Base-by-base conservation (phyloP, 2,113 vertebrate species). In the Melanotaenia duboulayi region DNA sequence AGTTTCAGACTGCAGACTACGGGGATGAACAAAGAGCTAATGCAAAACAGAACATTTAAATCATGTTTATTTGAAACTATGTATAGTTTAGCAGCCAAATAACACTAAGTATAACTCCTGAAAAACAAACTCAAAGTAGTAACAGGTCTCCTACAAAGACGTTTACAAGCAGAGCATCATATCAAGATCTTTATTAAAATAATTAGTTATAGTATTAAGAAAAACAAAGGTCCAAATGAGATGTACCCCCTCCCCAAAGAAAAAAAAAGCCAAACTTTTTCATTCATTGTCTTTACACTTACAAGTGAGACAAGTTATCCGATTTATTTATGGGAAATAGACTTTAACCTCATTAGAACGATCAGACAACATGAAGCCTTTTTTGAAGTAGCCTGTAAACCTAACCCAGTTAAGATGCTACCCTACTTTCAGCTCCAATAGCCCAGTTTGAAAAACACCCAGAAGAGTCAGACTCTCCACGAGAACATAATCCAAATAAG, bases 351-450 rank as follows among this genome's bases (percentile, higher is more conserved):
- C 73, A 74, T 78, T 84, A 74, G 63, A 77, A 66, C 52, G 56
- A 65, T 64, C 78, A 81, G 55, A 81, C 68, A 66, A 71, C 64
- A 81, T 0, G 35, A 69, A 72, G 58, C 61, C 46, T 40, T 64
- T 40, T 80, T 71, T 80, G 69, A 71, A 77, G 66, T 62, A 55
- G 24, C 73, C 68, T 73, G 63, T 48, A 50, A 73, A 44, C 56
- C 40, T 76, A 92, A 82, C 87, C 90, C 56, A 90, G 83, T 88
- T 92, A 81, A 62, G 54, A 70, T 49, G 58, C 63, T 87, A 90
- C 54, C 89, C 90, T 91, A 92, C 83, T 90, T 92, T 79, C 48
- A 79, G 87, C 88, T 85, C 71, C 81, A 78, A 57, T 84, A 91
- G 87, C 88, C 89, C 85, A 92, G 80, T 92, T 92, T 80, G 57